phyloP scores from a whole-genome alignment of 2,113 vertebrate species.

The Corythaeola cristata region DNA sequence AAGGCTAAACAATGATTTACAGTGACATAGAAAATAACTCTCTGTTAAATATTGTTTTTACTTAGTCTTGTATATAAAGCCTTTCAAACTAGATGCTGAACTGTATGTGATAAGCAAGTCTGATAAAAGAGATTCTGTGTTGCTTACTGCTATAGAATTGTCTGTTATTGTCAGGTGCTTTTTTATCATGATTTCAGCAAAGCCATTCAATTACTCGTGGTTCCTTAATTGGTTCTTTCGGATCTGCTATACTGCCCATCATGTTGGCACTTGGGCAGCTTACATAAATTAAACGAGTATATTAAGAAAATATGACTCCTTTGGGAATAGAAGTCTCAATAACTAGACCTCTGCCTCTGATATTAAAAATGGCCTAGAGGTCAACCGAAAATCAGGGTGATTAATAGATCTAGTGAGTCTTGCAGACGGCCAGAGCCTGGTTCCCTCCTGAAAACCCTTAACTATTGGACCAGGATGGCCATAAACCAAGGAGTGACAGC shows the following conservation, averaged over 20 bases:
- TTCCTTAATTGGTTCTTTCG: slow-evolving; percentile 56
- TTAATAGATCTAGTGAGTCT: background rate
- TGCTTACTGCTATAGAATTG: background rate
- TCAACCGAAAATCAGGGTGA: slow-evolving; percentile 18
- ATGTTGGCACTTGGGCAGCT: background rate
- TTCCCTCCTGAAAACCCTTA: background rate
- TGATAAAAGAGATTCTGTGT: slow-evolving; percentile 42
- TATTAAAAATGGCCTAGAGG: slow-evolving; percentile 22
- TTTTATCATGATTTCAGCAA: slow-evolving; percentile 38
- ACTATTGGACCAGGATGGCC: background rate
- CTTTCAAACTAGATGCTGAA: slow-evolving; percentile 48
- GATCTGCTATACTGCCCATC: background rate
- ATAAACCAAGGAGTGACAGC: background rate
- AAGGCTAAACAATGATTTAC: slow-evolving; percentile 56
- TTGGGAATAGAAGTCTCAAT: slow-evolving; percentile 10
- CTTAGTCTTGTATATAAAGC: slow-evolving; percentile 44
- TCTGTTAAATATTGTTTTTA: slow-evolving; percentile 62
- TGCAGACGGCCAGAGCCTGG: background rate
- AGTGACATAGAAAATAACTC: slow-evolving; percentile 53
- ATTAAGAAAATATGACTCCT: slow-evolving; percentile 3
- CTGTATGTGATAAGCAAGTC: slow-evolving; percentile 41
- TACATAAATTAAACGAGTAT: slow-evolving; percentile 30
- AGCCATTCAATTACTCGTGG: background rate
- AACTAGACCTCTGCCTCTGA: background rate
- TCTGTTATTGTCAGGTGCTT: slow-evolving; percentile 16